These are phyloP conservation scores for Girardinichthys multiradiatus DNA, from an alignment of 2,113 vertebrate genomes.

Conservation along the genomic window DNA sequence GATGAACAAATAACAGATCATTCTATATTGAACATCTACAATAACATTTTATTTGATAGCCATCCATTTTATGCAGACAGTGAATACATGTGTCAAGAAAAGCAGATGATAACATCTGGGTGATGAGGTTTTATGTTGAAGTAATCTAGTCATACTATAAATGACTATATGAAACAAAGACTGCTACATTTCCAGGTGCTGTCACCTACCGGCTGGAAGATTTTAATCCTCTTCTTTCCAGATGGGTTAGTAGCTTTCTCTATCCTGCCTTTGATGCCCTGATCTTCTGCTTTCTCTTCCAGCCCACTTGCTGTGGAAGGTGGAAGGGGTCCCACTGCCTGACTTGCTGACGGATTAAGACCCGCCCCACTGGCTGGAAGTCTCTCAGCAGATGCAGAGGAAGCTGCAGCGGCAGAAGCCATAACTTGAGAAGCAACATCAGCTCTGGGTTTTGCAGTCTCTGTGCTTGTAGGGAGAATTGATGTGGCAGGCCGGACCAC, in stretches of 20 bases:
- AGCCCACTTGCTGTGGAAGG: constrained; percentile 56
- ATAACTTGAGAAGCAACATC: neutral
- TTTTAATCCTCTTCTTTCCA: constrained; percentile 98
- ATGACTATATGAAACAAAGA: neutral
- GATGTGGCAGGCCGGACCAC: constrained; percentile 63
- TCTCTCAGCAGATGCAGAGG: constrained; percentile 15
- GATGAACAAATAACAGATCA: constrained; percentile 29
- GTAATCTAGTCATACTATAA: too few species aligned
- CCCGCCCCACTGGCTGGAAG: constrained; percentile 45
- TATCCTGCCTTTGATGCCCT: constrained; percentile 97
- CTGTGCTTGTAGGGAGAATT: constrained; percentile 68
- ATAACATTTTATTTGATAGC: neutral
- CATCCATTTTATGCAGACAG: neutral
- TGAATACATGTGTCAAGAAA: neutral
- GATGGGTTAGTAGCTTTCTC: constrained; percentile 96
- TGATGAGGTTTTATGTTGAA: neutral
- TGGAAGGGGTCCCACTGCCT: neutral
- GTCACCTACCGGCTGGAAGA: constrained; percentile 93
- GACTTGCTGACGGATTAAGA: constrained; percentile 12
- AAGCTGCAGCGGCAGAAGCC: neutral
- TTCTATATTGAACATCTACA: neutral
- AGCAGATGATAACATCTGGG: neutral
- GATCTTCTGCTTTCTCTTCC: constrained; percentile 87
- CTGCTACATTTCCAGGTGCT: neutral
- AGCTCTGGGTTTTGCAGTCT: constrained; percentile 63